Evolutionary conservation across 2,113 vertebrate species (phyloP).

Genomic region (Salvator merianae): DNA sequence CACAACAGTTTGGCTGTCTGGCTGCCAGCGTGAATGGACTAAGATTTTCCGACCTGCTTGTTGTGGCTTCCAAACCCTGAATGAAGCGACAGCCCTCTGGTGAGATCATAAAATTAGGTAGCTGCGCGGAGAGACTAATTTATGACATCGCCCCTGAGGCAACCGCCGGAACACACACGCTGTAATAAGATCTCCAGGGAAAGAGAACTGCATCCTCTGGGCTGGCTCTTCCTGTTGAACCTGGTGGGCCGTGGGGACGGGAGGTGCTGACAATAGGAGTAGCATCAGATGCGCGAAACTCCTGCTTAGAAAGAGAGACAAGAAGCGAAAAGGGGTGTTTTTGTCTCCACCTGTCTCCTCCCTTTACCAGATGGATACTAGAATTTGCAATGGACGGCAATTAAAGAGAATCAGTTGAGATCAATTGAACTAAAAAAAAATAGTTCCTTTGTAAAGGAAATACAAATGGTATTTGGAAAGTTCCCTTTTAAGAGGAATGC

Average conservation of each 20-base stretch:
- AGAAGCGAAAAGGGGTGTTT: background rate
- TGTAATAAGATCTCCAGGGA: constrained; percentile 46
- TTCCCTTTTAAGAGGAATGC: no score
- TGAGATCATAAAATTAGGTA: constrained; percentile 36
- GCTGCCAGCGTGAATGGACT: constrained; percentile 26
- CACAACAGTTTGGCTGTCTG: background rate
- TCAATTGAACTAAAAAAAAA: background rate
- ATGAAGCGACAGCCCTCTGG: constrained; percentile 31
- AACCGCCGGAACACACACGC: constrained; percentile 33
- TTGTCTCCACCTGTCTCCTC: background rate
- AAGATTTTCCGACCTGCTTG: constrained; percentile 20
- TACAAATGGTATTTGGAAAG: no score
- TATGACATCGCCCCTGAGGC: constrained; percentile 45
- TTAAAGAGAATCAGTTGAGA: background rate
- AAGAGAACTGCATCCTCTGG: constrained; percentile 13
- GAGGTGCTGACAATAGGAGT: constrained; percentile 31
- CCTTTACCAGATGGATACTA: background rate
- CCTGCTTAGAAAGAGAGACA: background rate
- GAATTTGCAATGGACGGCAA: background rate
- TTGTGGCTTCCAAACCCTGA: constrained; percentile 30
- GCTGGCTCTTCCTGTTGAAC: constrained; percentile 30
- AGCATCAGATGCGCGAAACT: background rate
- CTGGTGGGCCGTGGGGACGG: constrained; percentile 10
- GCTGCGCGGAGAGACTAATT: constrained; percentile 35
- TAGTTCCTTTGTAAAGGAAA: no score